Base-by-base conservation (phyloP, 2,888 invertebrate species). In the Habrosyne pyritoides region DNA sequence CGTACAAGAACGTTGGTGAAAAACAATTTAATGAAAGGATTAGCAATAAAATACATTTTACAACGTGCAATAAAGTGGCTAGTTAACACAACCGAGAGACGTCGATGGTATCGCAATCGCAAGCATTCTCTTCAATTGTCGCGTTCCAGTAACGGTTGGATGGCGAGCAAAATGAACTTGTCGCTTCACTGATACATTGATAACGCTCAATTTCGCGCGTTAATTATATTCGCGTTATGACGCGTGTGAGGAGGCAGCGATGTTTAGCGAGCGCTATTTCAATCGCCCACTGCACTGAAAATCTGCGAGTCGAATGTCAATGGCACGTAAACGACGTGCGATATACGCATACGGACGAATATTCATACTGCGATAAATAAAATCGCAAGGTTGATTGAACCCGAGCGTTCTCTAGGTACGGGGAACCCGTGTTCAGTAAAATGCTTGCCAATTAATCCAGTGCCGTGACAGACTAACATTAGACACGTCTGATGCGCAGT, bases 221-320 rank as follows among this genome's bases (percentile, higher is more conserved):
- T 63, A 73, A 72, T 64, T 66, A 60, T 66, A 66, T 60, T 57
- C 61, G 52, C 52, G 61, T 66, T 67, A 64, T 70, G 73, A 61
- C 55, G 54, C 57, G 55, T 63, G 18, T 42, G 42, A 42, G 42
- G 42, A 42, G 8, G 14, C 2, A 14, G 14, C 67, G 71, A 72
- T 76, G 76, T 77, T 74, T 61, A 63, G 69, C 67, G 67, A 62
- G 69, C 57, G 78, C 81, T 85, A 86, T 86, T 87, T 86, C 74
- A 75, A 81, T 75, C 70, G 63, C 64, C 59, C 63, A 67, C 67
- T 68, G 75, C 77, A 67, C 67, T 68, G 75, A 77, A 69, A 80
- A 78, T 72, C 63, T 63, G 69, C 71, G 69, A 61, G 59, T 68
- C 69, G 79, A 86, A 87, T 89, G 90, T 89, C 89, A 90, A 89